Conservation (phyloP, 2,113 vertebrate genomes). For the Anthoscopus minutus region DNA sequence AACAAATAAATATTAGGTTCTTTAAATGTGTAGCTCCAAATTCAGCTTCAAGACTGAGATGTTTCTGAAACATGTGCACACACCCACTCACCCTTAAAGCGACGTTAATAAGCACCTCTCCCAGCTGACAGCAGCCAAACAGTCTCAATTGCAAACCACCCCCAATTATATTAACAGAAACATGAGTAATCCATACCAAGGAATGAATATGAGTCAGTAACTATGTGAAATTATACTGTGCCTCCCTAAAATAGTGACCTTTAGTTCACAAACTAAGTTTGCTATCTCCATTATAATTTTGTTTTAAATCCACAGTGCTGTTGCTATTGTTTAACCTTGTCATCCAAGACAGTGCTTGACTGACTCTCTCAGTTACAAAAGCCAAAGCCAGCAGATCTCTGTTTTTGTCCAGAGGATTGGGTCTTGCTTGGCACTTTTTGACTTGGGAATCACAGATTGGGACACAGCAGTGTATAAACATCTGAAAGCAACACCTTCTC, state of each 20-base stretch:
- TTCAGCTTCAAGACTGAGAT: neutral
- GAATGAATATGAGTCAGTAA: conserved; percentile 46
- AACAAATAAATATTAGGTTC: conserved; percentile 3
- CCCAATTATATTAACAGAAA: conserved; percentile 52
- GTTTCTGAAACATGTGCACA: conserved; percentile 7
- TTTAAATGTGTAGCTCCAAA: neutral
- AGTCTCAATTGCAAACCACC: conserved; percentile 47
- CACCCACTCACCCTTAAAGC: conserved; percentile 19
- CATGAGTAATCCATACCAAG: conserved; percentile 51
- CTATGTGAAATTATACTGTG: neutral
- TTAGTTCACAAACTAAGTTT: neutral
- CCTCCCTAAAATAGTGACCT: conserved; percentile 31
- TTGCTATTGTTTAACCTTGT: neutral
- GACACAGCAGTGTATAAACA: neutral
- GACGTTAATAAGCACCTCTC: conserved; percentile 21
- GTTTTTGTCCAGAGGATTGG: neutral
- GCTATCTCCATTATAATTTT: neutral
- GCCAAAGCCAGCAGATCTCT: neutral
- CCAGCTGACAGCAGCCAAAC: conserved; percentile 53
- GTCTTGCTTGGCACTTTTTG: neutral
- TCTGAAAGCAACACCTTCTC: neutral
- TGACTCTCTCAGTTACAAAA: neutral
- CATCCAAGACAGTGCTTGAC: neutral
- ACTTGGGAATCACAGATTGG: neutral
- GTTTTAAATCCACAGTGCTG: neutral